phyloP scores from a whole-genome alignment of 2,888 invertebrate species.

The Ypsolopha sequella region DNA sequence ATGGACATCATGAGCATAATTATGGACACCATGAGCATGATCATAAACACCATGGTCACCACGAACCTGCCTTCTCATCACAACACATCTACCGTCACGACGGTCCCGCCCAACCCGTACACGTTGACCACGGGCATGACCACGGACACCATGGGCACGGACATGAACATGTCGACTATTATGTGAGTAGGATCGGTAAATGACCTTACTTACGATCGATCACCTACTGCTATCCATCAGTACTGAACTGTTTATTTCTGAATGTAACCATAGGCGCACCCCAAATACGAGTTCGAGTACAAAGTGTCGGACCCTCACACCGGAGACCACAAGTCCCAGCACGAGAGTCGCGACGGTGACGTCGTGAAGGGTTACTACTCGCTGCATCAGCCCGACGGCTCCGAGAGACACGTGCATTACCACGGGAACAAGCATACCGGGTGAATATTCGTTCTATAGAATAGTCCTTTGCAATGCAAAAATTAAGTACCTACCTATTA shows the following conservation, averaged over 20 bases:
- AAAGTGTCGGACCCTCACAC: constrained; percentile 59
- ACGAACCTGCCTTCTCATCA: too few species aligned
- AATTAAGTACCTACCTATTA: too few species aligned
- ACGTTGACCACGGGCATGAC: too few species aligned
- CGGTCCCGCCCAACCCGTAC: too few species aligned
- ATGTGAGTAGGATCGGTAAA: constrained; percentile 17
- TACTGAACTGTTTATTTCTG: background rate
- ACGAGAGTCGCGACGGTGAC: constrained; percentile 63
- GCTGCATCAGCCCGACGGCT: constrained; percentile 61
- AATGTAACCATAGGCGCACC: constrained; percentile 18
- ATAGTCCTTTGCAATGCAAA: too few species aligned
- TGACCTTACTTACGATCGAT: too few species aligned
- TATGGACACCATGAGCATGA: too few species aligned
- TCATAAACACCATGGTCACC: too few species aligned
- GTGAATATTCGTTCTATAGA: too few species aligned
- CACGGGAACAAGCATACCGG: constrained; percentile 20
- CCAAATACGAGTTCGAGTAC: constrained; percentile 45
- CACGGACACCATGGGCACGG: constrained; percentile 15
- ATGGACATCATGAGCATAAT: too few species aligned
- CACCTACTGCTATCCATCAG: too few species aligned
- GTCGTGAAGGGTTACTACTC: constrained; percentile 68
- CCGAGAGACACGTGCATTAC: constrained; percentile 35
- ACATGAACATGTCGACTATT: constrained; percentile 25
- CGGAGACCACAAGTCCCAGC: constrained; percentile 55
- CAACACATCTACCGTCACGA: too few species aligned